Conservation (phyloP, 2,113 vertebrate genomes). For the Varanus komodoensis region DNA sequence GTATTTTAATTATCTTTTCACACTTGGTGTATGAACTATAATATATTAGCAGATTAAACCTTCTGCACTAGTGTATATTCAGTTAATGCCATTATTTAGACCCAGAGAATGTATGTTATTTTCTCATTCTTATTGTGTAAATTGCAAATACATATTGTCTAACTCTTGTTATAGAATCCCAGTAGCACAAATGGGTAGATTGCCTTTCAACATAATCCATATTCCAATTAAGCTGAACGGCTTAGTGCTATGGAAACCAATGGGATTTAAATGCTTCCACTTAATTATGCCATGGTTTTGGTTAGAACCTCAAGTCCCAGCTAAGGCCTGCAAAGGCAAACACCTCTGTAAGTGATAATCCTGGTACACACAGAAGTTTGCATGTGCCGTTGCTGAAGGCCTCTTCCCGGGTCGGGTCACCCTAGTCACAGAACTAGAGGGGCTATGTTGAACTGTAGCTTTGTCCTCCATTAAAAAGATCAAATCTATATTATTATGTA, state of each 20-base stretch:
- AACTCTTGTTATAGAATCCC: not conserved
- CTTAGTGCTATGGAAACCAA: not conserved
- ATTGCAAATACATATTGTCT: not conserved
- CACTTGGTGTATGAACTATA: not conserved
- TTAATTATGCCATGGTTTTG: not conserved
- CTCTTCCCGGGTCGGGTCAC: not conserved
- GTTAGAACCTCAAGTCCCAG: not conserved
- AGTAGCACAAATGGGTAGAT: not conserved
- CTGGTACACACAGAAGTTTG: no score
- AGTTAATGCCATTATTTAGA: not conserved
- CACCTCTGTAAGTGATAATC: not conserved
- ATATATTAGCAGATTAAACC: not conserved
- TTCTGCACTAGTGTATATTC: not conserved
- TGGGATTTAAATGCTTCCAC: not conserved
- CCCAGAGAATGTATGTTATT: not conserved
- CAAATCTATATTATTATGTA: not conserved
- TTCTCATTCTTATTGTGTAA: not conserved
- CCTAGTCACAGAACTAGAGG: not conserved
- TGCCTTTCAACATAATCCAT: not conserved
- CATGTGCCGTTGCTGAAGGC: not conserved
- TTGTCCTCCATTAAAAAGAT: not conserved
- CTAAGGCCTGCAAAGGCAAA: not conserved
- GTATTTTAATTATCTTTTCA: not conserved
- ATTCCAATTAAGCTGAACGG: not conserved
- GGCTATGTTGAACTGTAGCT: not conserved